These are phyloP conservation scores for Acrossocheilus fasciatus DNA, from an alignment of 2,797 vertebrate species.

Conservation along the genomic window DNA sequence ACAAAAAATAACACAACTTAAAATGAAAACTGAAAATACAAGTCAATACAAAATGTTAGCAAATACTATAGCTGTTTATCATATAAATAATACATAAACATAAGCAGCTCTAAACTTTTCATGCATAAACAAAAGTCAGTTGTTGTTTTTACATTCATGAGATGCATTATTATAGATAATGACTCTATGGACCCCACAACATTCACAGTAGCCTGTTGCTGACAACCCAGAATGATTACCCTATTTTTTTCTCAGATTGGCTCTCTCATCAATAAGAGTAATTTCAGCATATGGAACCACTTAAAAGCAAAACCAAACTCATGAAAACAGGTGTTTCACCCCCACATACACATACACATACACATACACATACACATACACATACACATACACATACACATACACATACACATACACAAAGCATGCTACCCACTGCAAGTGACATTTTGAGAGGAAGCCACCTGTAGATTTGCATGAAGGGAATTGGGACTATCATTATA, in stretches of 20 bases:
- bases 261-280: not conserved
- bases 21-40: no score
- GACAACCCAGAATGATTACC: not conserved
- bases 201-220: not conserved
- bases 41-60: no score
- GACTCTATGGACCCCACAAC: not conserved
- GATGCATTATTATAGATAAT: constrained; percentile 3
- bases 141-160: not conserved
- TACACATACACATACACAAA: not conserved
- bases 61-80: no score
- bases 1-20: no score
- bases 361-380: no score
- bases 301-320: not conserved
- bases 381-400: no score
- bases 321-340: not conserved
- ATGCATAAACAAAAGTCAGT: not conserved
- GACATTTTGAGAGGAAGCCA: not conserved
- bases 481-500: not conserved
- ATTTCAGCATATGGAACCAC: not conserved
- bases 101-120: not conserved
- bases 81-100: no score
- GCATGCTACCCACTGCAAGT: not conserved
- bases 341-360: not conserved
- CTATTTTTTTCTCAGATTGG: not conserved
- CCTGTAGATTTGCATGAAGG: not conserved